Evolutionary conservation across 1,140 invertebrate species (phyloP), one percentile per base, ranked within the genome.

Genomic region (Araneus ventricosus): DNA sequence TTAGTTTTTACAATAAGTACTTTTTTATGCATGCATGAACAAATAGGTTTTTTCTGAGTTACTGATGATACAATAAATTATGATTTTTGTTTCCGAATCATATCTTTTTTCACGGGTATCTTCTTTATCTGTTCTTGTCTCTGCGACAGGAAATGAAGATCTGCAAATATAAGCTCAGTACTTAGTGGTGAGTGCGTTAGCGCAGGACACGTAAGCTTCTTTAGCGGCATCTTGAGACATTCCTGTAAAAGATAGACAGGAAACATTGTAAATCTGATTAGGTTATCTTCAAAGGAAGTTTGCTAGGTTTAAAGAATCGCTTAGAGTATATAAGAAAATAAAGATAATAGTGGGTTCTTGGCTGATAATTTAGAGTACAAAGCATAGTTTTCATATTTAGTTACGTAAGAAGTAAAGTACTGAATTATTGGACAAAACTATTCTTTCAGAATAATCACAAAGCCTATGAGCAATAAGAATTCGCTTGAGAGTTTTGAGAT

Each of bases 141-240:
- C 63, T 37, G 7, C 10, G 63, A 88, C 59, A 88, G 59, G 87
- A 88, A 88, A 88, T 70, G 87, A 59, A 67, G 63, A 41, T 27
- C 45, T 70, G 45, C 57, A 59, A 20, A 37, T 24, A n/a, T 90
- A 79, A 79, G 70, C 90, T 86, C 94, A 94, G 89, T 94, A 94
- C 5, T 94, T 94, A 24, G 82, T 94, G 34, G 96, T 95, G 27
- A 98, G 96, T 94, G 96, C 95, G 89, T 97, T 96, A 1, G 97
- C 98, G 95, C 97, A 97, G 14, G 96, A 96, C 93, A 99, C 96
- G 95, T 99, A 99, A 20, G 97, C 96, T 94, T 97, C 96, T 95
- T 98, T 98, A n/a, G 98, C 98, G 57, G 97, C 97, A 20, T 98
- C 98, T 95, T 95, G 94, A n/a, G 94, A 86, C 93, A 95, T 95